phyloP scores from a whole-genome alignment of 1,140 invertebrate species.

The Hermetia illucens region DNA sequence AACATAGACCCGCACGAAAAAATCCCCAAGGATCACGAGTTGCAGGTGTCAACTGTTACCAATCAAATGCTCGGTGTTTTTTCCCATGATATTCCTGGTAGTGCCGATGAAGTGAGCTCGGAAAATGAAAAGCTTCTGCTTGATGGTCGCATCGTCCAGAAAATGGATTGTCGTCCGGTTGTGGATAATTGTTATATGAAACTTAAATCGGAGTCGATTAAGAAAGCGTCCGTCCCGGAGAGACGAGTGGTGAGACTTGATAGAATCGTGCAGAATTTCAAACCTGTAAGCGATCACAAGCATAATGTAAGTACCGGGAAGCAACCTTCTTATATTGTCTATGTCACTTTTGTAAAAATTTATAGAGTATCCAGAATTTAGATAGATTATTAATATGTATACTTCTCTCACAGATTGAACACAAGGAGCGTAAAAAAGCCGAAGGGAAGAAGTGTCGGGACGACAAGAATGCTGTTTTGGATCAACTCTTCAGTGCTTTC shows the following conservation, averaged over 20 bases:
- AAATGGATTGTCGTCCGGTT: conserved; percentile 76
- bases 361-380: too few species aligned
- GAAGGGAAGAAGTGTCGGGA: conserved; percentile 81
- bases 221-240: conserved; percentile 55
- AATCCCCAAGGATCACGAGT: conserved; percentile 49
- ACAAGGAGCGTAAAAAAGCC: conserved; percentile 65
- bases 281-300: conserved; percentile 73
- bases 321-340: too few species aligned
- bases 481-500: conserved; percentile 90
- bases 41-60: conserved; percentile 69
- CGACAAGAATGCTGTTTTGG: conserved; percentile 83
- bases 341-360: too few species aligned
- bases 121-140: conserved; percentile 67
- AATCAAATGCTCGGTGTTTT: conserved; percentile 73
- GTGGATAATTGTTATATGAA: conserved; percentile 67
- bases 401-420: conserved; percentile 80
- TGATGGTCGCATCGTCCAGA: conserved; percentile 82
- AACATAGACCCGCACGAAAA: not conserved
- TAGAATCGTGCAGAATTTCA: conserved; percentile 61
- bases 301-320: conserved; percentile 63
- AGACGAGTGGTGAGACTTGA: conserved; percentile 61
- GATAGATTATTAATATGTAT: too few species aligned
- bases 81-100: conserved; percentile 48
- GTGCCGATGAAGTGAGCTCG: conserved; percentile 49
- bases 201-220: conserved; percentile 63